Base-by-base conservation (phyloP, 2,797 vertebrate genomes). In the Heterohyrax brucei region DNA sequence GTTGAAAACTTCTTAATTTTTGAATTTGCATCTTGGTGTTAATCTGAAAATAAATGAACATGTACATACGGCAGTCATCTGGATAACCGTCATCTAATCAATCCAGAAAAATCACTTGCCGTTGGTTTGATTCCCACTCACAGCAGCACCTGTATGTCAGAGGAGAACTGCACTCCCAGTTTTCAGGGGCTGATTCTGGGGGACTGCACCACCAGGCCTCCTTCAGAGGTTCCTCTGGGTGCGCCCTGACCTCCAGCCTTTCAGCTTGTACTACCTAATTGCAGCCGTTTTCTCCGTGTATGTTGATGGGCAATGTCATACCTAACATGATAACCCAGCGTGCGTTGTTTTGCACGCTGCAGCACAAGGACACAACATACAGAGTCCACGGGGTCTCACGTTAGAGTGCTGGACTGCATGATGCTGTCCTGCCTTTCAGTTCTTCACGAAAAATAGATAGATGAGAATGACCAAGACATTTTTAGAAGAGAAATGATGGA, bases 21-120 rank as follows among this genome's bases (percentile, higher is more conserved):
- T 85, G 1, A 53, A 48, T 75, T 91, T 88, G 28, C 7, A 8
- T 88, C 76, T 89, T n/a, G 16, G 48, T 92, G 66, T 24, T 92
- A 59, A 89, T 53, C 70, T 83, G 18, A 89, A 89, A 80, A 9
- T 85, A 82, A 46, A 70, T 76, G n/a, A 53, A 70, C n/a, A 28
- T 1, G 1, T 81, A 44, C 7, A 6, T 95, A 30, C 59, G 16
- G 30, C 30, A 5, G 70, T 81, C 33, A 18, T 84, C n/a, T 66
- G 62, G 78, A 68, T 79, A 48, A 82, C 44, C 13, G 28, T 80
- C 46, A 39, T 24, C 62, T 44, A 70, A 30, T n/a, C 53, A 44
- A 0, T 68, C 13, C 5, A 59, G 14, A 16, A 4, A 59, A 70
- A n/a, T 30, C 30, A 16, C 50, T 68, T 70, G 66, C 22, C 3